Percentiles rank a stretch among this genome's conserved stretches.
phyloP scores from a whole-genome alignment of 92 coral and sea anemone genomes.

The Metridium senile region DNA sequence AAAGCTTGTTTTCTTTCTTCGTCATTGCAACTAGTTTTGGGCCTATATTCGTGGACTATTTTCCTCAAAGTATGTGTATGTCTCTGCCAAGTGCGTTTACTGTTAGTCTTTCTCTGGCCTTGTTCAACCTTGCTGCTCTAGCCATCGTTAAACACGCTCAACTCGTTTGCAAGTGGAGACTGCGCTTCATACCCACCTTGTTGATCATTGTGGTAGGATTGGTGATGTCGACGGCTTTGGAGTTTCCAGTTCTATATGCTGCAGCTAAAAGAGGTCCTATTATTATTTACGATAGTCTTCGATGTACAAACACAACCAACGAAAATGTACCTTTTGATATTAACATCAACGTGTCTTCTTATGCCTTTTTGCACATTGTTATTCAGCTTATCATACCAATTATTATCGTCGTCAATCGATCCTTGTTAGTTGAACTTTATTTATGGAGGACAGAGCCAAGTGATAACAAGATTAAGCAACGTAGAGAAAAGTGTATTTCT shows the following conservation, averaged over 20 bases:
- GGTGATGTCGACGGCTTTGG: background rate
- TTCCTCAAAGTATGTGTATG: background rate
- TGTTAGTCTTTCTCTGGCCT: background rate
- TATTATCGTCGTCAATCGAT: conserved; percentile 1
- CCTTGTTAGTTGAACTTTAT: background rate
- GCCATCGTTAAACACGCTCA: too few relatives aligned
- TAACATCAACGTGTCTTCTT: background rate
- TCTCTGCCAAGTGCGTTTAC: background rate
- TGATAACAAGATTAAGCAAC: background rate
- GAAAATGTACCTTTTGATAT: background rate
- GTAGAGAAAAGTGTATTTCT: too few relatives aligned
- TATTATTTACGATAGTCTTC: background rate
- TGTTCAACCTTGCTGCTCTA: background rate
- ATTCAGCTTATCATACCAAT: background rate
- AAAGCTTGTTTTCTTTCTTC: background rate
- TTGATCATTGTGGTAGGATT: background rate
- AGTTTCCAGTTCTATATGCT: background rate
- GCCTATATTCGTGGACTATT: background rate
- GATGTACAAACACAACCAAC: background rate
- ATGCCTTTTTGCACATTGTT: background rate
- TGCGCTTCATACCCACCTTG: background rate
- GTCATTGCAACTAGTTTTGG: background rate
- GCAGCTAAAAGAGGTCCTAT: background rate
- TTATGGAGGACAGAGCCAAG: background rate
- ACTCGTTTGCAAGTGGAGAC: background rate